A percentile compares a stretch with the other conserved stretches of the same genome.
These are phyloP conservation scores for Numenius arquata DNA, from an alignment of 2,113 vertebrate genomes.

Conservation along the genomic window DNA sequence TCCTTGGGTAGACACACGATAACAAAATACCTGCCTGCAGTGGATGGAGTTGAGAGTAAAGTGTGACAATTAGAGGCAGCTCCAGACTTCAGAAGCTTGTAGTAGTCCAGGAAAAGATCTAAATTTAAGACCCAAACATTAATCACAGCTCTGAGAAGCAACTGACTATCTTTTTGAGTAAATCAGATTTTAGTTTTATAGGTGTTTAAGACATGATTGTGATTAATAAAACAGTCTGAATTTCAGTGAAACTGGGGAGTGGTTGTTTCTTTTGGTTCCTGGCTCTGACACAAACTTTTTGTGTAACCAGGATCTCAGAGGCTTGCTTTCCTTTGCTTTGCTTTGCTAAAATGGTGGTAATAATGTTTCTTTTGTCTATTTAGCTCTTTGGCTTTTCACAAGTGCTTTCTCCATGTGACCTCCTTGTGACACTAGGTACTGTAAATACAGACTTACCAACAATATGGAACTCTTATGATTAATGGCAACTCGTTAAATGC, in stretches of 20 bases:
- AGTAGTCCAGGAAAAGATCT: not conserved
- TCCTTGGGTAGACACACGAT: not conserved
- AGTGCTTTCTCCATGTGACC: not conserved
- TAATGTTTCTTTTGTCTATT: not conserved
- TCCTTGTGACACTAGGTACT: not conserved
- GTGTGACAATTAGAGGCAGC: not conserved
- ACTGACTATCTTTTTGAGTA: not conserved
- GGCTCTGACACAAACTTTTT: not conserved
- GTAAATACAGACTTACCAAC: not conserved
- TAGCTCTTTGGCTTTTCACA: not conserved
- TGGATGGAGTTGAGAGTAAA: not conserved
- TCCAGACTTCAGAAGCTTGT: not conserved
- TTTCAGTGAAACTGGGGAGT: not conserved
- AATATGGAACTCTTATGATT: not conserved
- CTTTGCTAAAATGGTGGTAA: not conserved
- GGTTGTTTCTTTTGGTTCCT: not conserved
- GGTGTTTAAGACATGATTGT: not conserved
- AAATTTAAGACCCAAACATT: not conserved
- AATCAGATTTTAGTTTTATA: not conserved
- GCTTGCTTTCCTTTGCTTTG: not conserved
- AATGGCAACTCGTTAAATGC: not conserved
- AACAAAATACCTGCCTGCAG: not conserved
- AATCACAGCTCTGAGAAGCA: not conserved
- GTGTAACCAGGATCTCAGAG: not conserved
- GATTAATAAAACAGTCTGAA: not conserved